A percentile compares a stretch with the other conserved stretches of the same genome.
Evolutionary conservation across 2,113 vertebrate species (phyloP).

Genomic region (Hoplias malabaricus): DNA sequence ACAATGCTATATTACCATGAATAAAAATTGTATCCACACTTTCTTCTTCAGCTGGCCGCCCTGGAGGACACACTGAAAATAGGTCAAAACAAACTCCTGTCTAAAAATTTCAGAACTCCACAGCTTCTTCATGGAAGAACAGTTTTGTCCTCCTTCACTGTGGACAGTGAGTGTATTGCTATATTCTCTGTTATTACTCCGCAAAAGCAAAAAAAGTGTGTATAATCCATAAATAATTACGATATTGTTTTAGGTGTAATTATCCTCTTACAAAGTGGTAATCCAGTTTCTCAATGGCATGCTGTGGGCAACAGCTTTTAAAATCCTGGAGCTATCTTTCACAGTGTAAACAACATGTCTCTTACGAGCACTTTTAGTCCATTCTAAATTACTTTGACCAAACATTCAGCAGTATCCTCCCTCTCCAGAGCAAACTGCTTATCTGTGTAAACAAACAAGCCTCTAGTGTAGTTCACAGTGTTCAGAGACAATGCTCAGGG

Average conservation of each 20-base stretch:
- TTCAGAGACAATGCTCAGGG: not conserved
- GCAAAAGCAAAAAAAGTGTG: not conserved
- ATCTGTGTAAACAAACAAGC: not conserved
- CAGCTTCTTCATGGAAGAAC: constrained; percentile 55
- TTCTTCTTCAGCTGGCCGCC: constrained; percentile 47
- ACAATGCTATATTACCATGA: too few species aligned
- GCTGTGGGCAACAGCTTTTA: not conserved
- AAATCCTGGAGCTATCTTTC: not conserved
- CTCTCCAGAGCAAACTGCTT: not conserved
- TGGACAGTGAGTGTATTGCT: constrained; percentile 27
- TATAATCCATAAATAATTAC: not conserved
- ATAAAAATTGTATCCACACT: too few species aligned
- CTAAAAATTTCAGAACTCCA: constrained; percentile 56
- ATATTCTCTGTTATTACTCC: not conserved
- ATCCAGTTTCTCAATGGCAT: not conserved
- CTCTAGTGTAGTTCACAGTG: not conserved
- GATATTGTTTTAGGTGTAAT: not conserved
- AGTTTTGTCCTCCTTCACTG: constrained; percentile 54
- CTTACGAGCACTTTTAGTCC: not conserved
- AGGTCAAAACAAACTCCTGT: constrained; percentile 46
- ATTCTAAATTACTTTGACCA: not conserved
- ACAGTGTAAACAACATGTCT: not conserved
- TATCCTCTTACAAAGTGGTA: not conserved
- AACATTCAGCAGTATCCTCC: not conserved
- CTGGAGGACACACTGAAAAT: constrained; percentile 59